Evolutionary conservation across 2,888 invertebrate genomes (phyloP).

Genomic region (Malthinus flaveolus): DNA sequence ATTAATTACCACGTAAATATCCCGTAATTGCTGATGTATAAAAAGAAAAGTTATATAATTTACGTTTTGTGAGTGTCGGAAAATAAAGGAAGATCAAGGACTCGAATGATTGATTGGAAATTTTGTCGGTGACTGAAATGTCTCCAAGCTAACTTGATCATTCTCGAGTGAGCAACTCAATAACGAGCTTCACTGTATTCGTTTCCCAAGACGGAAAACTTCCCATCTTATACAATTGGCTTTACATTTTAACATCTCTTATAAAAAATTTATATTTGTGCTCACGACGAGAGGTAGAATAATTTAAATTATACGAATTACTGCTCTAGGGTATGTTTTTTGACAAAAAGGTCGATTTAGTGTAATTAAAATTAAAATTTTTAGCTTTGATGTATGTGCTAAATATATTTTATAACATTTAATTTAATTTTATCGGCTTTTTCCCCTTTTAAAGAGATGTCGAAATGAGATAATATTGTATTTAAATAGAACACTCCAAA

Average conservation of each 20-base stretch:
- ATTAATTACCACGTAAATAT: too few species aligned
- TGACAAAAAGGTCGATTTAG: too few species aligned
- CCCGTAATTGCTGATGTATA: too few species aligned
- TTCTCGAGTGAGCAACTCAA: constrained; percentile 30
- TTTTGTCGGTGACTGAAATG: constrained; percentile 22
- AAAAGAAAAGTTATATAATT: too few species aligned
- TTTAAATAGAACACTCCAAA: constrained; percentile 10
- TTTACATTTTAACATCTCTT: constrained; percentile 18
- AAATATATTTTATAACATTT: too few species aligned
- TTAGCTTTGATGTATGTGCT: too few species aligned
- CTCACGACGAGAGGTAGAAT: too few species aligned
- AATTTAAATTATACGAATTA: too few species aligned
- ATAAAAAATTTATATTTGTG: constrained; percentile 4
- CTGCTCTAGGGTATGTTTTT: too few species aligned
- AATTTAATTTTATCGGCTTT: too few species aligned
- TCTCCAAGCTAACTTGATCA: constrained; percentile 26
- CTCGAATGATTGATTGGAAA: constrained; percentile 22
- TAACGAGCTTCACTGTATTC: constrained; percentile 28
- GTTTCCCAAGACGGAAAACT: constrained; percentile 23
- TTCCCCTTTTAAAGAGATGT: too few species aligned
- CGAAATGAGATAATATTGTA: constrained; percentile 10
- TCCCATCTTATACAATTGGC: constrained; percentile 19
- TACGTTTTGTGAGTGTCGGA: background rate
- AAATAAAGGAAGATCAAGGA: constrained; percentile 6
- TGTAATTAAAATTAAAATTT: too few species aligned